A percentile compares a stretch with the other conserved stretches of the same genome.
Conservation (phyloP, 2,797 vertebrate genomes). For the Enteromius trimaculatus region DNA sequence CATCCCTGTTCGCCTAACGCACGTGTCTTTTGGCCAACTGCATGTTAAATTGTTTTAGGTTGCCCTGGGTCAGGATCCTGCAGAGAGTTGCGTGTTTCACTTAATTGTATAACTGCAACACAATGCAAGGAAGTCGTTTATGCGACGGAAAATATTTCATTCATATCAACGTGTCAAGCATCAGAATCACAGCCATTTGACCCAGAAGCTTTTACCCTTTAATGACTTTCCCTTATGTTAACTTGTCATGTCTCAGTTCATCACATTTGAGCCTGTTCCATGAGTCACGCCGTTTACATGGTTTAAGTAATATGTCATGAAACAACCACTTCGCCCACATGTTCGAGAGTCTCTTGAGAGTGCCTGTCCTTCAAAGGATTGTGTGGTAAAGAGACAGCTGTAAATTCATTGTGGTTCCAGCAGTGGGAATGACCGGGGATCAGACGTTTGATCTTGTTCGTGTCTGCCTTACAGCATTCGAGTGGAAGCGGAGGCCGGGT, state of each 20-base stretch:
- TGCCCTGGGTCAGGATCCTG: conserved; percentile 38
- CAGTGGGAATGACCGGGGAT: neutral
- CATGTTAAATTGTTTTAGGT: conserved; percentile 30
- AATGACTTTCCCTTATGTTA: conserved; percentile 44
- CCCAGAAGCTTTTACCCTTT: conserved; percentile 2
- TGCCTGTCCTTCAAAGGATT: conserved; percentile 15
- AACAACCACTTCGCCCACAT: conserved; percentile 26
- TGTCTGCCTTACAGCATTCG: conserved; percentile 2
- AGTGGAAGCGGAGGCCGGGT: conserved; percentile 30
- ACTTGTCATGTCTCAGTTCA: conserved; percentile 36
- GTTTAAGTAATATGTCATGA: conserved; percentile 37
- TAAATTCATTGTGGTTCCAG: conserved; percentile 37
- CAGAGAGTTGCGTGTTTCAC: conserved; percentile 21
- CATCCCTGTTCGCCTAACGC: neutral
- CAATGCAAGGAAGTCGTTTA: conserved; percentile 29
- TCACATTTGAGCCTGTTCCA: conserved; percentile 22
- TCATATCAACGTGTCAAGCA: conserved; percentile 13
- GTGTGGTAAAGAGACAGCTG: conserved; percentile 34
- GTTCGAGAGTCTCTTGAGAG: conserved; percentile 9
- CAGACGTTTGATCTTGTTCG: neutral
- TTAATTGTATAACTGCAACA: conserved; percentile 28
- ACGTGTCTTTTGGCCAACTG: conserved; percentile 18
- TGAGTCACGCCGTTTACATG: conserved; percentile 22
- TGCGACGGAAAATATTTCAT: conserved; percentile 17
- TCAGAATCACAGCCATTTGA: conserved; percentile 13